Conservation (phyloP, 2,888 invertebrate genomes). For the Cephus sareptanus region DNA sequence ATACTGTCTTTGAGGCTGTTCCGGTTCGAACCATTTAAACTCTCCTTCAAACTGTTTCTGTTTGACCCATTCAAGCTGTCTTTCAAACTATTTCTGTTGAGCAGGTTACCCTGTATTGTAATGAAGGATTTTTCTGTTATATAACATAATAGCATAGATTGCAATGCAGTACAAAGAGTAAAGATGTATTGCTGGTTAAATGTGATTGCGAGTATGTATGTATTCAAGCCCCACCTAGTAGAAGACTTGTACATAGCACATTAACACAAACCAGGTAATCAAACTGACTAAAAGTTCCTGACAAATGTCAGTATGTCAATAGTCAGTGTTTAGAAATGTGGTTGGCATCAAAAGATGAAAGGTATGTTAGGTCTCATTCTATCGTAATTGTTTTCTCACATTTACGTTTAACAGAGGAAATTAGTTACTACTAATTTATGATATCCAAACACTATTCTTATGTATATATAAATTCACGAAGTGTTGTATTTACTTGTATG, state of each 20-base stretch:
- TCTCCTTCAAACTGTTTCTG: slow-evolving; percentile 62
- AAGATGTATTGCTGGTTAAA: neutral
- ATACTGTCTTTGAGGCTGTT: slow-evolving; percentile 63
- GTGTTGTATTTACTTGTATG: slow-evolving; percentile 51
- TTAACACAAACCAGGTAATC: neutral
- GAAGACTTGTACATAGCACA: neutral
- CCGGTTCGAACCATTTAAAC: slow-evolving; percentile 61
- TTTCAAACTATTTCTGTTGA: slow-evolving; percentile 62
- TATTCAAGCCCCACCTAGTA: neutral
- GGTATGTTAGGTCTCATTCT: neutral
- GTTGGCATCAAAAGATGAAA: neutral
- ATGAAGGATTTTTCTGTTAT: slow-evolving; percentile 24
- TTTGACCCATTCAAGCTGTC: slow-evolving; percentile 61
- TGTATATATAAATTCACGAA: neutral
- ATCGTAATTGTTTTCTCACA: neutral
- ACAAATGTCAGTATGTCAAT: neutral
- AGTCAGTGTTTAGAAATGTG: neutral
- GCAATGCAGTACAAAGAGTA: neutral
- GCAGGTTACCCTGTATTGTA: slow-evolving; percentile 53
- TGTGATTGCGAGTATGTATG: neutral
- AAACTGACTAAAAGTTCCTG: neutral
- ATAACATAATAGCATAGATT: slow-evolving; percentile 10
- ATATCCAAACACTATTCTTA: neutral
- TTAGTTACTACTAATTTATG: neutral
- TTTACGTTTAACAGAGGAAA: neutral